Base-by-base conservation (phyloP, 2,797 vertebrate species). In the Epinephelus malabaricus region DNA sequence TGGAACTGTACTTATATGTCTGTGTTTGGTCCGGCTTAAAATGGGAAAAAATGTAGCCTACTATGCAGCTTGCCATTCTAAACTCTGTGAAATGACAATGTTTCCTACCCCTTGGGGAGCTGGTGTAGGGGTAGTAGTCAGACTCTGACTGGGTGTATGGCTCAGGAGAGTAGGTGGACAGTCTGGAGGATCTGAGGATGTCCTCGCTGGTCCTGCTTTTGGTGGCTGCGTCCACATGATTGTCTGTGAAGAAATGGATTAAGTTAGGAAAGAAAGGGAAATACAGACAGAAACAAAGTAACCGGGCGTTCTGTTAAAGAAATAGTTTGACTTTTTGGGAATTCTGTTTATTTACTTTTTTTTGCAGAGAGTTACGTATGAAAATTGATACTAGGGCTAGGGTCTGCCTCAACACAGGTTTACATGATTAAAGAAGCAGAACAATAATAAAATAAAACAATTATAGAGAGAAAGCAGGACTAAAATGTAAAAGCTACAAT, bases 171-270 rank as follows among this genome's bases (percentile, higher is more conserved):
- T 97, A 98, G n/a, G 97, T 96, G 80, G 97, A 96, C 70, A 98
- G 97, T 87, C 97, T 96, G 88, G 97, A 97, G 21, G 97, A 96
- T 82, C 97, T 96, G 7, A 97, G 94, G 34, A 99, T 97, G 92
- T 99, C 98, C 90, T 99, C 98, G 0, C 98, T 99, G 78, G 98
- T 99, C 96, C 97, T 97, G 94, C 97, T 99, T 90, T 99, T 99
- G 0, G 97, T 97, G 90, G 98, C 96, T 97, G 88, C 46, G 0
- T 90, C 88, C 90, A 90, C 6, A 3, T 88, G 86, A 89, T 90
- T 89, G 87, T 91, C 94, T 95, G 90, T 34, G 58, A 73, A 78
- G 17, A 76, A 47, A 78, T 0, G 2, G 11, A 50, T n/a, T 0
- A 19, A 25, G 55, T 83, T 59, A 69, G 27, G 43, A 66, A 2